phyloP scores from a whole-genome alignment of 1,140 invertebrate species.

The Leptonema lineaticorne region DNA sequence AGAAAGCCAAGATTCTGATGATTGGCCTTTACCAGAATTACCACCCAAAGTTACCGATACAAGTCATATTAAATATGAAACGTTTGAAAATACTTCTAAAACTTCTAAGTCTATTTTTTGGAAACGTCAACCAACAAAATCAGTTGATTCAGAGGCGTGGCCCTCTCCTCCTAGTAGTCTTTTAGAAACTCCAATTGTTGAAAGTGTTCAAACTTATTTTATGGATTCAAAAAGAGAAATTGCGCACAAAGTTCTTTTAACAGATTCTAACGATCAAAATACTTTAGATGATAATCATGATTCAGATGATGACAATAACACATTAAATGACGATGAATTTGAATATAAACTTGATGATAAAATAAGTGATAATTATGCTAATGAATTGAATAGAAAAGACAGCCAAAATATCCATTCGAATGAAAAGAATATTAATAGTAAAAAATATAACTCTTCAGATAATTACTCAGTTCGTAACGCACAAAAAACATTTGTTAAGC shows the following conservation, averaged over 20 bases:
- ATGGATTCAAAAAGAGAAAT: slow-evolving; percentile 72
- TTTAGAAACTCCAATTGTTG: slow-evolving; percentile 65
- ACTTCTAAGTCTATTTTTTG: slow-evolving; percentile 49
- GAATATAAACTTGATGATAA: slow-evolving; percentile 50
- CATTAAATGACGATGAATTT: slow-evolving; percentile 57
- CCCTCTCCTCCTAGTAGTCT: slow-evolving; percentile 75
- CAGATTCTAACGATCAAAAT: slow-evolving; percentile 58
- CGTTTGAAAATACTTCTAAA: slow-evolving; percentile 48
- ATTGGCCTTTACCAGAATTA: slow-evolving; percentile 69
- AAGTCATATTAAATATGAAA: neutral
- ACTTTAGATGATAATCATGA: slow-evolving; percentile 55
- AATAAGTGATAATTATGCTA: neutral
- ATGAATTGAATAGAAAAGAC: slow-evolving; percentile 21
- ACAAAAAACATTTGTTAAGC: slow-evolving; percentile 34
- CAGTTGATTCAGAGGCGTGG: slow-evolving; percentile 71
- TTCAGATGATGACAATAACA: slow-evolving; percentile 60
- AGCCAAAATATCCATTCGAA: neutral
- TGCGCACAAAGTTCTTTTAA: slow-evolving; percentile 68
- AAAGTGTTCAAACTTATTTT: slow-evolving; percentile 82
- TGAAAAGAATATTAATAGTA: neutral
- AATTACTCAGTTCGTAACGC: neutral
- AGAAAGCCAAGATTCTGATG: slow-evolving; percentile 67
- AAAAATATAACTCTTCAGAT: neutral
- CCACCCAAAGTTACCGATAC: slow-evolving; percentile 45
- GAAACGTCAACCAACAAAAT: slow-evolving; percentile 50